A percentile compares a stretch with the other conserved stretches of the same genome.
These are phyloP conservation scores for Listronotus oregonensis DNA, from an alignment of 1,140 invertebrate genomes.

Conservation along the genomic window DNA sequence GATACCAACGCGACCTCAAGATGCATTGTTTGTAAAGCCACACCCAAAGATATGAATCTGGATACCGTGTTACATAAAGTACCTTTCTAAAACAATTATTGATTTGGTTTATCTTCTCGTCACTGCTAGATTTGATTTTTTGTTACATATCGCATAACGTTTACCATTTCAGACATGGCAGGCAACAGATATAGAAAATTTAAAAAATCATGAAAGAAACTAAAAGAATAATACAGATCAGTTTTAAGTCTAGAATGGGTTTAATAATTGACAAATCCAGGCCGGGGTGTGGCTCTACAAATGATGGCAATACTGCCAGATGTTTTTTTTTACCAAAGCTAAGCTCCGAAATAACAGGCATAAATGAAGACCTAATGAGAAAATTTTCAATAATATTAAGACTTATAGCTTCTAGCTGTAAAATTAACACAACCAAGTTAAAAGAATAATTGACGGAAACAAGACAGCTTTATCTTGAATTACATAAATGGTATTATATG, in stretches of 20 bases:
- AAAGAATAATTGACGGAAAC: neutral
- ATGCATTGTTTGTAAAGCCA: conserved; percentile 16
- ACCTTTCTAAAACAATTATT: neutral
- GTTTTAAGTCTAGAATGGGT: conserved; percentile 15
- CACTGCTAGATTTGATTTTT: neutral
- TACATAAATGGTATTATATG: conserved; percentile 10
- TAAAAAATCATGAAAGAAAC: neutral
- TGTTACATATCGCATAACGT: conserved; percentile 9
- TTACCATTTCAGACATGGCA: conserved; percentile 11
- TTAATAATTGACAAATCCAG: conserved; percentile 40
- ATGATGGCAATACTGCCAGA: conserved; percentile 53
- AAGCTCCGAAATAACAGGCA: conserved; percentile 49
- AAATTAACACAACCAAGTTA: neutral
- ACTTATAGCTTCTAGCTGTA: neutral
- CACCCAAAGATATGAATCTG: conserved; percentile 15
- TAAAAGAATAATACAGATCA: conserved; percentile 6
- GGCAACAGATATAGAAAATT: conserved; percentile 9
- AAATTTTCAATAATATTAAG: neutral
- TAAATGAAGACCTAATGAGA: conserved; percentile 35
- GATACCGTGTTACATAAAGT: neutral
- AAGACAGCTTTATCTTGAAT: neutral
- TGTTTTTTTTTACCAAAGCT: conserved; percentile 48
- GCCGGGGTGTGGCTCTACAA: conserved; percentile 48
- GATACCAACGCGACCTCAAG: conserved; percentile 2
- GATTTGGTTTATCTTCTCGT: conserved; percentile 5